A percentile compares a stretch with the other conserved stretches of the same genome.
phyloP scores from a whole-genome alignment of 2,888 invertebrate species.

The Proisotoma minuta region DNA sequence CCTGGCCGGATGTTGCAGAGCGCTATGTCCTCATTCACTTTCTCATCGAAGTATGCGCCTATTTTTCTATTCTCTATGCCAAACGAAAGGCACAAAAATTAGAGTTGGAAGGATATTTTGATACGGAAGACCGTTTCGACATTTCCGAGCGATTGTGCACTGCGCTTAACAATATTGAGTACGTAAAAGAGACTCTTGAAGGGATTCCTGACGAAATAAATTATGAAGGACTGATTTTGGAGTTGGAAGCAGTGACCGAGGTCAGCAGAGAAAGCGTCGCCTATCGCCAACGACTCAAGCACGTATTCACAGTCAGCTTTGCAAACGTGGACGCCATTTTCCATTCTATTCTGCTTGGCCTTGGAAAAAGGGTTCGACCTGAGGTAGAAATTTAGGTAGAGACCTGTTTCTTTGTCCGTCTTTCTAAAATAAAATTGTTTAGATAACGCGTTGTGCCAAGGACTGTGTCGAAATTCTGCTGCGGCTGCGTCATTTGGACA shows the following conservation, averaged over 20 bases:
- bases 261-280: conserved; percentile 12
- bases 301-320: conserved; percentile 19
- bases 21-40: conserved; percentile 40
- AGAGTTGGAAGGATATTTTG: conserved; percentile 43
- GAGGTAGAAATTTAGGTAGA: conserved; percentile 32
- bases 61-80: conserved; percentile 39
- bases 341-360: conserved; percentile 31
- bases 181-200: conserved; percentile 40
- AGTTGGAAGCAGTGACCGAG: conserved; percentile 34
- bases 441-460: conserved; percentile 15
- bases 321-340: conserved; percentile 33
- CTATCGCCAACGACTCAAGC: conserved; percentile 24
- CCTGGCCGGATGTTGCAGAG: conserved; percentile 44
- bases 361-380: conserved; percentile 31
- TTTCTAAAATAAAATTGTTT: not conserved
- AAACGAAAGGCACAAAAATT: conserved; percentile 37
- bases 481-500: not conserved
- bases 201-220: conserved; percentile 31
- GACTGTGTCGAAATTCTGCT: conserved; percentile 12
- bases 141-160: conserved; percentile 44
- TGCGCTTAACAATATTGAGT: conserved; percentile 43
- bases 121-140: conserved; percentile 39
- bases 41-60: conserved; percentile 41
- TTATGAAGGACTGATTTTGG: conserved; percentile 23
- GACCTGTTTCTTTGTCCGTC: not conserved